Conservation (phyloP, 1,140 invertebrate species). For the Drosophila malerkotliana region DNA sequence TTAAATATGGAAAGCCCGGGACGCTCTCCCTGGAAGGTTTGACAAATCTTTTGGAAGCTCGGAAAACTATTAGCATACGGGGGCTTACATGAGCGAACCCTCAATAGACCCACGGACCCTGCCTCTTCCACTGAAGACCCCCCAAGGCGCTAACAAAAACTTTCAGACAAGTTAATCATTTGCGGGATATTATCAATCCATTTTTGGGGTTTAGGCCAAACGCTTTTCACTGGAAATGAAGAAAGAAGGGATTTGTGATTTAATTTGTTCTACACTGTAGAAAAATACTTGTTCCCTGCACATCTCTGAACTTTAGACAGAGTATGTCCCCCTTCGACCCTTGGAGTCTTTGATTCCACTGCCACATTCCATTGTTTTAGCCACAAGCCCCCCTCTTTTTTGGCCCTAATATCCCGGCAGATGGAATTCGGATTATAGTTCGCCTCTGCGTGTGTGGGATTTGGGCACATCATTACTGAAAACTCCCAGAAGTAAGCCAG, state of each 20-base stretch:
- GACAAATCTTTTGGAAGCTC: slow-evolving; percentile 65
- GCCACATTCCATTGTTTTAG: slow-evolving; percentile 18
- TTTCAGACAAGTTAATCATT: slow-evolving; percentile 79
- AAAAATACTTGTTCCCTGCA: too few species aligned
- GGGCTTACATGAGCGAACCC: slow-evolving; percentile 24
- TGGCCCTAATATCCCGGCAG: slow-evolving; percentile 9
- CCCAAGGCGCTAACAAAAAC: slow-evolving; percentile 58
- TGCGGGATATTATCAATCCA: slow-evolving; percentile 82
- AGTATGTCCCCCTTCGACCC: too few species aligned
- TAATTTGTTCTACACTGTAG: background rate
- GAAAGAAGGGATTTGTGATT: background rate
- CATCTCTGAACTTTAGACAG: background rate
- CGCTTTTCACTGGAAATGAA: slow-evolving; percentile 27
- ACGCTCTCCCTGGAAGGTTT: slow-evolving; percentile 41
- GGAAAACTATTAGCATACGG: slow-evolving; percentile 74
- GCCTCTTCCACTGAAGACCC: background rate
- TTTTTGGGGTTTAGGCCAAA: slow-evolving; percentile 67
- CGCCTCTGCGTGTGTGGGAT: slow-evolving; percentile 49
- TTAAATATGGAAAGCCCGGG: slow-evolving; percentile 53
- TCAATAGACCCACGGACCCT: slow-evolving; percentile 9
- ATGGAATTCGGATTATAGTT: slow-evolving; percentile 56
- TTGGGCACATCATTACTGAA: slow-evolving; percentile 79
- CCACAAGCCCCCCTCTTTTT: background rate
- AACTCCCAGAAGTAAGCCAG: slow-evolving; percentile 65
- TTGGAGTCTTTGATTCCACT: slow-evolving; percentile 1